phyloP scores from a whole-genome alignment of 2,797 vertebrate genomes.

The Aeoliscus strigatus region DNA sequence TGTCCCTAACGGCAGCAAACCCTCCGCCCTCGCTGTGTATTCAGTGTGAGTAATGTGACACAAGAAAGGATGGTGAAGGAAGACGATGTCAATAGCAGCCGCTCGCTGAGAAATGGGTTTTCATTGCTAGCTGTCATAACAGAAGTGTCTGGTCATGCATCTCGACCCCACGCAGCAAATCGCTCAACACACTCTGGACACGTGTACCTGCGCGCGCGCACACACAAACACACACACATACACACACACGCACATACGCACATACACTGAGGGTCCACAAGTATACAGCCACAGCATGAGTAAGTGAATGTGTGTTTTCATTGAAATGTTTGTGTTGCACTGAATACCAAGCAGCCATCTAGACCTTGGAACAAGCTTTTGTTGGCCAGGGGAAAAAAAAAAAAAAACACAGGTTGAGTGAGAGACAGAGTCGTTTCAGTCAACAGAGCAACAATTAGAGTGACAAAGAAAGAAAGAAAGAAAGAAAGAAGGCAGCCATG shows the following conservation, averaged over 20 bases:
- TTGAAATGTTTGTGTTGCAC: constrained; percentile 1
- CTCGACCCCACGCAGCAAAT: constrained; percentile 44
- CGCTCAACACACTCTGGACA: constrained; percentile 36
- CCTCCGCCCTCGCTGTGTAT: constrained; percentile 19
- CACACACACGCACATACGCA: constrained; percentile 5
- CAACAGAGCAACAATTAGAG: constrained; percentile 11
- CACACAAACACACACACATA: too few relatives aligned
- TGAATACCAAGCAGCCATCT: constrained; percentile 26
- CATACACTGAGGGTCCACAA: constrained; percentile 1
- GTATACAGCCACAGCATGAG: neutral
- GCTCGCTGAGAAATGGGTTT: constrained; percentile 50
- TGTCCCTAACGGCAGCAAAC: too few relatives aligned
- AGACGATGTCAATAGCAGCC: constrained; percentile 40
- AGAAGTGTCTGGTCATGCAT: constrained; percentile 49
- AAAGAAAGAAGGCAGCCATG: neutral
- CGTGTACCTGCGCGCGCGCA: constrained; percentile 9
- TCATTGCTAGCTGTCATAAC: constrained; percentile 60
- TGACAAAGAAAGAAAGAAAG: neutral
- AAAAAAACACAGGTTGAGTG: constrained; percentile 11
- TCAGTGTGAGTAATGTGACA: constrained; percentile 45
- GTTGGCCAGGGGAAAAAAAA: constrained; percentile 5
- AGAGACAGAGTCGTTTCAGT: neutral
- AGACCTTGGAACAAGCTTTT: constrained; percentile 8
- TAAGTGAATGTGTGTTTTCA: constrained; percentile 19
- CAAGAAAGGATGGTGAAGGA: constrained; percentile 42